Evolutionary conservation across 2,888 invertebrate species (phyloP), one percentile per base, ranked within the genome.

Genomic region (Dryococelus australis): DNA sequence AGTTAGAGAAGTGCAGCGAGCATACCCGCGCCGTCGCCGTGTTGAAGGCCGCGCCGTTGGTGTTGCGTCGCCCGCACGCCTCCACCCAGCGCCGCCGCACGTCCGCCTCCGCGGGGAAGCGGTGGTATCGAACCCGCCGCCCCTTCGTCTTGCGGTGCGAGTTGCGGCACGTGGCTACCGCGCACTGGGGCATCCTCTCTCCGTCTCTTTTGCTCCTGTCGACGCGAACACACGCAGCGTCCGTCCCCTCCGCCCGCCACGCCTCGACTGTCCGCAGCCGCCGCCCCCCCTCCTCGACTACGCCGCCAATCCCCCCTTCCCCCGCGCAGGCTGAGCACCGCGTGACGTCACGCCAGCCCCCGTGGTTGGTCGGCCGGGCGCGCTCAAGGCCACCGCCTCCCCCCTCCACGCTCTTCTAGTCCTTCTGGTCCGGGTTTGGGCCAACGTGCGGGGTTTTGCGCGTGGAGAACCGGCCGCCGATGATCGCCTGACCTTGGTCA

Each of bases 91-190:
- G 92, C 86, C 92, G 91, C 86, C 94, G 93, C 84, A 93, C 93
- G 90, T 92, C 92, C 89, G 92, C 92, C 91, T 94, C 94, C 89
- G 94, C 93, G 53, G 94, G 94, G 91, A 94, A 94, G 89, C 94
- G 93, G 91, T 94, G 94, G 92, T 94, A 94, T 87, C 94, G 93
- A 89, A 94, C 93, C 88, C 94, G 92, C 88, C 93, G 93, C 86
- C 94, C 94, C 89, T 93, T 93, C 86, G 94, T 94, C 90, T 93
- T 93, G 87, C 94, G 92, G 91, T 94, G 94, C 90, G 94, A 94
- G 90, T 94, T 94, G 90, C 93, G 93, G 91, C 94, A 94, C 90
- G 93, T 93, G 89, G 93, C 92, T 87, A 94, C 93, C 88, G 94
- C 94, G 91, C 94, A 94, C 92, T 94, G 94, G 91, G 94, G 94